These are phyloP conservation scores for Seira sanloemensis DNA, from an alignment of 2,888 invertebrate genomes.

Conservation along the genomic window DNA sequence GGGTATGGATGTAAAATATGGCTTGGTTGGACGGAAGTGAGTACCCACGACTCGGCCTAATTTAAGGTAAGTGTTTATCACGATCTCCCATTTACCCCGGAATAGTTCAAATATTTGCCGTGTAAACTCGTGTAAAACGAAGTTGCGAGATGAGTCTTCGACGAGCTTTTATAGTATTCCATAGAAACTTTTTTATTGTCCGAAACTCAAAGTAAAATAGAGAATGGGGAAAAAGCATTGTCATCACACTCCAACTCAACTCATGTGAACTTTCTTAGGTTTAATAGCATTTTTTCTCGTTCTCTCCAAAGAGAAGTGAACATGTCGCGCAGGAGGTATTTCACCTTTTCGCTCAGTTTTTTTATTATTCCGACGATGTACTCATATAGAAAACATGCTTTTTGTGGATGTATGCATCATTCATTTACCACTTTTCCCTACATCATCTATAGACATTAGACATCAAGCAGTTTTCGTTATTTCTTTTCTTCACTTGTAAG, in stretches of 20 bases:
- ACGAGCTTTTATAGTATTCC: background rate
- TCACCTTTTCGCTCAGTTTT: too few species aligned
- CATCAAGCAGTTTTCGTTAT: background rate
- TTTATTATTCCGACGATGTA: constrained; percentile 12
- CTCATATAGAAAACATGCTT: background rate
- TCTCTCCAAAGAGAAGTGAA: constrained; percentile 1
- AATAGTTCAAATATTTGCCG: constrained; percentile 2
- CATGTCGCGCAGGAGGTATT: constrained; percentile 7
- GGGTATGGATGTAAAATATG: background rate
- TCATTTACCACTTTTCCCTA: constrained; percentile 3
- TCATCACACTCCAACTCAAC: constrained; percentile 3
- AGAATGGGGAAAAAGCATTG: background rate
- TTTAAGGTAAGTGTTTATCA: background rate
- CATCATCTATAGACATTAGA: constrained; percentile 7
- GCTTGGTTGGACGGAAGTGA: background rate
- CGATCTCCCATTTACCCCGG: too few species aligned
- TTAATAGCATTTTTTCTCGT: constrained; percentile 7
- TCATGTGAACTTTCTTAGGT: constrained; percentile 8
- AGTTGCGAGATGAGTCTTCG: background rate
- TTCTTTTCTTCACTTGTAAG: constrained; percentile 32
- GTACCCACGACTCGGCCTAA: background rate
- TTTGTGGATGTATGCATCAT: constrained; percentile 19
- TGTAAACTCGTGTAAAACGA: background rate
- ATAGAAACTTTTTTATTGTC: constrained; percentile 15
- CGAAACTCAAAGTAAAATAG: background rate